phyloP scores from a whole-genome alignment of 2,113 vertebrate species.

The Nycticebus coucang region DNA sequence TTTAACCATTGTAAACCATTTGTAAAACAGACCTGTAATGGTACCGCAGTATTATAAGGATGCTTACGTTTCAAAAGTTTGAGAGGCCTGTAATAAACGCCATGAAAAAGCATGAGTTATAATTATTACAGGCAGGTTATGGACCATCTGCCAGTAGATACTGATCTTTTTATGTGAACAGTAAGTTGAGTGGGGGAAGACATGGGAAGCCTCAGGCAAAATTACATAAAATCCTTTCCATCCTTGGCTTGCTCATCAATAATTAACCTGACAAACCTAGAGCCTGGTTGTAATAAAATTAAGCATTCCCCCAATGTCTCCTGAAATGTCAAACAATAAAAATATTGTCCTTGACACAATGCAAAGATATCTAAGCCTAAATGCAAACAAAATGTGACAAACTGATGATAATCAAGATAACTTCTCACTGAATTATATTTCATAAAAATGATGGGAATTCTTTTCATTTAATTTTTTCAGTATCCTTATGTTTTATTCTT shows the following conservation, averaged over 20 bases:
- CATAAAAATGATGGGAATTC: not conserved
- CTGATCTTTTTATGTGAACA: constrained; percentile 1
- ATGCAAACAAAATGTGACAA: constrained; percentile 46
- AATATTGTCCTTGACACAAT: not conserved
- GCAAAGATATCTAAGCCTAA: not conserved
- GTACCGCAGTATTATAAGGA: not conserved
- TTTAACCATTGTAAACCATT: constrained; percentile 5
- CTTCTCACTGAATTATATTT: not conserved
- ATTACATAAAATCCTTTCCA: constrained; percentile 49
- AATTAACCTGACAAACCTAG: constrained; percentile 64
- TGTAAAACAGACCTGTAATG: constrained; percentile 24
- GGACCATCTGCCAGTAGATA: constrained; percentile 20
- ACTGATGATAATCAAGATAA: not conserved
- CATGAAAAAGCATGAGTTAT: constrained; percentile 17
- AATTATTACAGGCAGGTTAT: constrained; percentile 31
- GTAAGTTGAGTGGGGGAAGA: constrained; percentile 21
- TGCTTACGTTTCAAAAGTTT: constrained; percentile 17
- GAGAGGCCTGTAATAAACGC: not conserved
- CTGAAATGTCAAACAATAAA: constrained; percentile 41
- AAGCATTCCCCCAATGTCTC: constrained; percentile 48
- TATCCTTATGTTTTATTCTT: not conserved
- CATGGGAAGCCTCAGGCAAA: constrained; percentile 13
- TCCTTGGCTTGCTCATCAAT: constrained; percentile 44
- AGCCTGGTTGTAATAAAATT: constrained; percentile 61
- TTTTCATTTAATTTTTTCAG: not conserved